phyloP scores from a whole-genome alignment of 2,888 invertebrate species.

The Cataglyphis cursor region DNA sequence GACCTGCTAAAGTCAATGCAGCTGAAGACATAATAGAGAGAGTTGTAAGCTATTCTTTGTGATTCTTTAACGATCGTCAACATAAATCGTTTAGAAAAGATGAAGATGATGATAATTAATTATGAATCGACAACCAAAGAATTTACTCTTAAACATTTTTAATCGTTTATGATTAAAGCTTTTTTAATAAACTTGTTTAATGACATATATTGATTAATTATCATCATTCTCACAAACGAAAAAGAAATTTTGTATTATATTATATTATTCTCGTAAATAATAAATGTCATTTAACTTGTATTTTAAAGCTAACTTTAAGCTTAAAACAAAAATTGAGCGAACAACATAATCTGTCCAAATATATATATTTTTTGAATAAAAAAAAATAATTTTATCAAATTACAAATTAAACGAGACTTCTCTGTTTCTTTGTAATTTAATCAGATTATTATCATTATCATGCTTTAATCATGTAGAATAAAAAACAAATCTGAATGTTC shows the following conservation, averaged over 20 bases:
- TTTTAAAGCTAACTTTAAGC: background rate
- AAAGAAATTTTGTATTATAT: background rate
- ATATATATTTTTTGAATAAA: background rate
- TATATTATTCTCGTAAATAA: background rate
- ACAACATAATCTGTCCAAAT: background rate
- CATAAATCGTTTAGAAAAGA: conserved; percentile 17
- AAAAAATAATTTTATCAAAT: background rate
- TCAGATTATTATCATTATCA: background rate
- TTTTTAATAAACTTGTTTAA: background rate
- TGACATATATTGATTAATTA: background rate
- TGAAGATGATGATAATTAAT: conserved; percentile 28
- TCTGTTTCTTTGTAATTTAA: background rate
- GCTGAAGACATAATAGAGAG: conserved; percentile 89
- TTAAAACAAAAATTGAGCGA: background rate
- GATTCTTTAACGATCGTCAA: conserved; percentile 9
- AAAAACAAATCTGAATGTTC: background rate
- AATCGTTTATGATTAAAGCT: conserved; percentile 17
- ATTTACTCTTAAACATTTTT: background rate
- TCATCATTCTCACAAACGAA: background rate
- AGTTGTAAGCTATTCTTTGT: conserved; percentile 77
- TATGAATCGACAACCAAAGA: background rate
- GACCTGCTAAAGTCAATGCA: conserved; percentile 89
- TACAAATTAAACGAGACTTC: background rate
- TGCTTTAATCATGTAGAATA: background rate
- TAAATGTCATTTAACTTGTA: conserved; percentile 2